Conservation (phyloP, 2,888 invertebrate genomes). For the Lottia scabra region DNA sequence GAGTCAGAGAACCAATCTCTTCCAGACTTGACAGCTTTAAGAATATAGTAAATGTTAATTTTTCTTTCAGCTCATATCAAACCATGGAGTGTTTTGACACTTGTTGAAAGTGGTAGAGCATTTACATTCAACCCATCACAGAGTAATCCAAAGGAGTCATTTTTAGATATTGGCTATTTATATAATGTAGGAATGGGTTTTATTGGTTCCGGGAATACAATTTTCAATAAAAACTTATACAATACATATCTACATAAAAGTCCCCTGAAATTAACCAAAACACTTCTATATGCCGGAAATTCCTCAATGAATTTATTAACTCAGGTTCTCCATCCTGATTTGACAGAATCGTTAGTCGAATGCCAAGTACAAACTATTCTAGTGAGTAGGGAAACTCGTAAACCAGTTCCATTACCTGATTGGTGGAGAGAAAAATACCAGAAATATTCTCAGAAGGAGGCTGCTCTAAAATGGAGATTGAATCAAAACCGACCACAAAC, state of each 20-base stretch:
- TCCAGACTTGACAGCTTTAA: too few relatives aligned
- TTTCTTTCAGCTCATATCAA: conserved; percentile 8
- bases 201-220: conserved; percentile 15
- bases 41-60: not conserved
- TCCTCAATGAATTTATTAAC: conserved; percentile 17
- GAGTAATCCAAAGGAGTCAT: conserved; percentile 4
- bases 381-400: conserved; percentile 17
- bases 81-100: conserved; percentile 13
- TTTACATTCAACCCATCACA: conserved; percentile 16
- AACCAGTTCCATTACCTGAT: conserved; percentile 20
- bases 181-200: conserved; percentile 17
- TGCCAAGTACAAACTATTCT: conserved; percentile 25
- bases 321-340: not conserved
- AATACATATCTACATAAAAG: conserved; percentile 11
- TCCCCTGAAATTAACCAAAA: conserved; percentile 19
- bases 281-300: conserved; percentile 16
- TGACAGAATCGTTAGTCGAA: conserved; percentile 9
- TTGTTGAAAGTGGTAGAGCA: conserved; percentile 23
- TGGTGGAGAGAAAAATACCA: conserved; percentile 30
- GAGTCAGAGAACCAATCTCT: too few relatives aligned
- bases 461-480: not conserved
- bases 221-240: conserved; percentile 18
- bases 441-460: not conserved
- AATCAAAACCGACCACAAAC: not conserved
- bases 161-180: conserved; percentile 14